These are phyloP conservation scores for Protobothrops flavoviridis DNA, from an alignment of 2,113 vertebrate genomes.

Conservation along the genomic window DNA sequence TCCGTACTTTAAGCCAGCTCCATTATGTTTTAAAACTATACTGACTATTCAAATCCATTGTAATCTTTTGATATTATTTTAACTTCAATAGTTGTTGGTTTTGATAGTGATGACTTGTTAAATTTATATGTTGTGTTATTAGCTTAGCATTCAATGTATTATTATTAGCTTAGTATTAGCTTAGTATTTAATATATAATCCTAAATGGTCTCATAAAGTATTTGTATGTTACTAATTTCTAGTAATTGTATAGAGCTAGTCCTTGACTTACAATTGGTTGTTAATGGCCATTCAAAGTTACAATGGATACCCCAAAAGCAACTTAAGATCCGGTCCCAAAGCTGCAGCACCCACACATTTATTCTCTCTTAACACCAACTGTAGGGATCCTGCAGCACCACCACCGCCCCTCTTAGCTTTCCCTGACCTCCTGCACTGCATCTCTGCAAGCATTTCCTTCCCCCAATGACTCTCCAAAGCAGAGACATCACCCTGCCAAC, in stretches of 20 bases:
- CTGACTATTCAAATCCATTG: background rate
- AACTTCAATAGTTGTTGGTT: conserved; percentile 13
- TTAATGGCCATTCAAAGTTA: background rate
- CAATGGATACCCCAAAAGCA: background rate
- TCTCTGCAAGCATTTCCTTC: background rate
- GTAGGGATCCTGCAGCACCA: no score
- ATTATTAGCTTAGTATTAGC: background rate
- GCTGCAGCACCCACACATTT: background rate
- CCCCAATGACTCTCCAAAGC: background rate
- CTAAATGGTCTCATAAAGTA: background rate
- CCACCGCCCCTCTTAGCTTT: background rate
- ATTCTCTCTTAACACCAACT: background rate
- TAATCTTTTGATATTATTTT: background rate
- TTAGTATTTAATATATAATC: background rate
- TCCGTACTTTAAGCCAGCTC: background rate
- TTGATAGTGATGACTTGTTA: background rate
- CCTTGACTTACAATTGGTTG: background rate
- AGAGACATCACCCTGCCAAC: no score
- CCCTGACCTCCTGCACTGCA: background rate
- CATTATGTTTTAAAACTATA: background rate
- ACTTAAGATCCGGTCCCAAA: background rate
- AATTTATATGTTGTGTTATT: background rate
- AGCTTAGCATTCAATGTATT: background rate
- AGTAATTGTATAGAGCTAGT: background rate
- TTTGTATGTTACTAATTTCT: background rate